Evolutionary conservation across 2,888 invertebrate species (phyloP), one percentile per base, ranked within the genome.

Genomic region (Paralinhomoeus sp.): DNA sequence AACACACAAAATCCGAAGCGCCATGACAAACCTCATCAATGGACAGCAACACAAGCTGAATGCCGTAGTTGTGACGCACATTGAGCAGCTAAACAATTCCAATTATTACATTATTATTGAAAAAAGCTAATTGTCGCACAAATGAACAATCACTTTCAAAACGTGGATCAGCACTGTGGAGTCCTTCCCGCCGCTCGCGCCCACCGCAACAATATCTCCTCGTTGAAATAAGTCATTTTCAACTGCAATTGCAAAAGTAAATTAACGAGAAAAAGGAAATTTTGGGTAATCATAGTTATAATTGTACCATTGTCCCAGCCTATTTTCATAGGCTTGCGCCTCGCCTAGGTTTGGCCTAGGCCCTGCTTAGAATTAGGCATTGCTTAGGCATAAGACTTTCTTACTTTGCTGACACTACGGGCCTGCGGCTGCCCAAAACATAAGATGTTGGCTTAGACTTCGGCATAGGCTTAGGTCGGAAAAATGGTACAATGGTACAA

Each of bases 141-240:
- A 31, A 15, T 31, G 15, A 31, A 7, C 15, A 15, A 31, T 2
- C 37, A 49, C 49, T 44, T 54, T 53, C 51, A 97, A 64, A 24
- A 87, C 75, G 62, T 89, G 80, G 0, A 93, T 93, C 44, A 99
- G 69, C 18, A 97, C 97, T 2, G 97, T 99, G 0, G 93, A 97
- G 65, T 99, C 97, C 44, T 61, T 62, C 36, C 61, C 62, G 21
- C 61, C 61, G 2, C 57, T 57, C 2, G 61, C 61, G 1, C 62
- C 61, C 21, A 61, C 52, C 1, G 60, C 62, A 1, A 61, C 53
- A 34, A 48, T 47, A 43, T 61, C 61, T 9, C 57, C 57, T 12
- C 36, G 44, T 21, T 49, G 47, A 49, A 60, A 60, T 2, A 60
- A 48, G n/a, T n/a, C n/a, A n/a, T n/a, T n/a, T n/a, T n/a, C n/a